Conservation (phyloP, 2,113 vertebrate genomes). For the Callorhinus ursinus region DNA sequence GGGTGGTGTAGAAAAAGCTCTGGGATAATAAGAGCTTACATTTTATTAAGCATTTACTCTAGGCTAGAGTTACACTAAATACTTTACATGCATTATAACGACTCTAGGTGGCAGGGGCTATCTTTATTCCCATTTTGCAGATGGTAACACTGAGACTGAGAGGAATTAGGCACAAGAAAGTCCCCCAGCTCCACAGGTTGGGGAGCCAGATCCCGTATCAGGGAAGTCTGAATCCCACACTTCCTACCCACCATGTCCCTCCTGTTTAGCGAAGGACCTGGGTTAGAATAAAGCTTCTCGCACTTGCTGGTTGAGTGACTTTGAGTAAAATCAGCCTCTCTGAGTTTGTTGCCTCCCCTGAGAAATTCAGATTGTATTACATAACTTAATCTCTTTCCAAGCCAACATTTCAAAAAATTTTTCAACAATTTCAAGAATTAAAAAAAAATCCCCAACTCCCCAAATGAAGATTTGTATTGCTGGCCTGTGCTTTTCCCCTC, state of each 20-base stretch:
- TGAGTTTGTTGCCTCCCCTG: background rate
- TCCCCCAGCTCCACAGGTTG: background rate
- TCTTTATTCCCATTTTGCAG: background rate
- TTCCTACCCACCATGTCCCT: background rate
- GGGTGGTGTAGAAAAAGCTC: background rate
- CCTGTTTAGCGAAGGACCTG: background rate
- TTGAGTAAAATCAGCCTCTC: background rate
- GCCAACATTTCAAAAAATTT: background rate
- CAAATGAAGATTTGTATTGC: constrained; percentile 39
- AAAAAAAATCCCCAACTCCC: background rate
- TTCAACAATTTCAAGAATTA: background rate
- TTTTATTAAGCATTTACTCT: constrained; percentile 23
- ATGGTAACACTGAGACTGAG: background rate
- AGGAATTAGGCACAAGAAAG: background rate
- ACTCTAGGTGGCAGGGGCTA: background rate
- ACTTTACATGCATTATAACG: background rate
- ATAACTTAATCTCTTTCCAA: background rate
- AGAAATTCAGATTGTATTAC: background rate
- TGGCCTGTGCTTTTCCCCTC: constrained; percentile 2
- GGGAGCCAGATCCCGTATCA: background rate
- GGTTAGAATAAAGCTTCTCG: background rate
- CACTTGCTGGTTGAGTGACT: background rate
- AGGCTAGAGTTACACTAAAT: background rate
- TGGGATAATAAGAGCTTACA: background rate
- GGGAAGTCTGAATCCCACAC: background rate